phyloP scores from a whole-genome alignment of 1,140 invertebrate species.

The Oryctes rhinoceros region DNA sequence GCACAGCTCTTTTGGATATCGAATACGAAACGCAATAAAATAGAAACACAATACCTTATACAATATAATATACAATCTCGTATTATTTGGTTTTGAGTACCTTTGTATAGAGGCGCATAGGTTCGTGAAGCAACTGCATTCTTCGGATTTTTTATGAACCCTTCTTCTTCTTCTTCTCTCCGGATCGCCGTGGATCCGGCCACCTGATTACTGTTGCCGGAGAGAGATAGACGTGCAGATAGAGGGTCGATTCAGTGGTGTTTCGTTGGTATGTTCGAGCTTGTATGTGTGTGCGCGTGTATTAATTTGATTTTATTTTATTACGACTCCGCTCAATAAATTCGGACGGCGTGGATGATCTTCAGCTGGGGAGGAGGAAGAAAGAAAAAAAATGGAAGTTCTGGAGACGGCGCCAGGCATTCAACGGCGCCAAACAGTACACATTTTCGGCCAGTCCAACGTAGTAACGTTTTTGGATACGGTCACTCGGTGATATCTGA shows the following conservation, averaged over 20 bases:
- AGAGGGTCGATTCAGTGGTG: not conserved
- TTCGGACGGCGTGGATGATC: not conserved
- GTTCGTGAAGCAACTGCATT: conserved; percentile 25
- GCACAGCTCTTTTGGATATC: too few relatives aligned
- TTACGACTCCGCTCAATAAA: conserved; percentile 20
- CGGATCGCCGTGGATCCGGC: not conserved
- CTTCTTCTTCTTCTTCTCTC: not conserved
- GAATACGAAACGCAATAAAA: too few relatives aligned
- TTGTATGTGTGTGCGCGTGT: not conserved
- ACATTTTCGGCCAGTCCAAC: not conserved
- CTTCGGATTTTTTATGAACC: conserved; percentile 24
- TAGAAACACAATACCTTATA: too few relatives aligned
- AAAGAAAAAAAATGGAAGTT: not conserved
- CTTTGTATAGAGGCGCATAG: not conserved
- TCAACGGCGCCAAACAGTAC: conserved; percentile 16
- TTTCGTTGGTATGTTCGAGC: too few relatives aligned
- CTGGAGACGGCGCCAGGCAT: conserved; percentile 19
- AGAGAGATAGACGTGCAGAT: conserved; percentile 4
- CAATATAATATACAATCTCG: too few relatives aligned
- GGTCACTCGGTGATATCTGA: not conserved
- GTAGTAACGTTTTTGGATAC: not conserved
- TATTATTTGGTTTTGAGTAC: conserved; percentile 1
- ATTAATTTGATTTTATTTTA: conserved; percentile 36
- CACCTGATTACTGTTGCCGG: conserved; percentile 6
- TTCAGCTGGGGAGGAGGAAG: not conserved